Conservation (phyloP, 2,888 invertebrate genomes). For the Heliconius ismenius region DNA sequence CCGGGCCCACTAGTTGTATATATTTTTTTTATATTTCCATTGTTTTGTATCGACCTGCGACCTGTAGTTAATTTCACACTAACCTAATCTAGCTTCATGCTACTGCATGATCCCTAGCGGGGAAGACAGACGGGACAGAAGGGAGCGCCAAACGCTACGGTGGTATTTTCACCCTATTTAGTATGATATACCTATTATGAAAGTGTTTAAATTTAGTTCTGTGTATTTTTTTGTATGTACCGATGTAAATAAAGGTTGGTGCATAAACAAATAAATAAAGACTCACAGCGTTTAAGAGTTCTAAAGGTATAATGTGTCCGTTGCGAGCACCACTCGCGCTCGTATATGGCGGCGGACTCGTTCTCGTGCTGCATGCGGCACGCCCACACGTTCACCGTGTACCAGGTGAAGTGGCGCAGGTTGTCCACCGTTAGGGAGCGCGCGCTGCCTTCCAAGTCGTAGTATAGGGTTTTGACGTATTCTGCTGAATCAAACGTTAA, state of each 20-base stretch:
- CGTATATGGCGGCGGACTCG: slow-evolving; percentile 73
- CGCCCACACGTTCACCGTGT: slow-evolving; percentile 88
- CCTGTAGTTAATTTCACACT: too few relatives aligned
- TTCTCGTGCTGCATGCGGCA: slow-evolving; percentile 85
- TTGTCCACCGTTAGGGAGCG: slow-evolving; percentile 59
- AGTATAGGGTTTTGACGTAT: slow-evolving; percentile 66
- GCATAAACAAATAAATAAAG: not conserved
- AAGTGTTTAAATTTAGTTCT: not conserved
- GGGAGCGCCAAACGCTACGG: too few relatives aligned
- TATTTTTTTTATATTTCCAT: not conserved
- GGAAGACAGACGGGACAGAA: too few relatives aligned
- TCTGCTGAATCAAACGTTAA: slow-evolving; percentile 44
- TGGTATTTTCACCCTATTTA: too few relatives aligned
- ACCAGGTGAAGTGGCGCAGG: slow-evolving; percentile 89
- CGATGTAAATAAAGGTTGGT: not conserved
- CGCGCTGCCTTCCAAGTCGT: slow-evolving; percentile 78
- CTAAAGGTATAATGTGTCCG: slow-evolving; percentile 68
- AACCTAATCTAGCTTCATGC: too few relatives aligned
- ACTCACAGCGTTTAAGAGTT: slow-evolving; percentile 49
- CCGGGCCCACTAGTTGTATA: too few relatives aligned
- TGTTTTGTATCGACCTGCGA: not conserved
- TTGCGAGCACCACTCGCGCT: slow-evolving; percentile 76
- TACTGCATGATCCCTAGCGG: too few relatives aligned
- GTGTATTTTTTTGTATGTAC: not conserved
- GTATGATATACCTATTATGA: too few relatives aligned